Conservation (phyloP, 2,888 invertebrate species). For the Lutraria lutraria region DNA sequence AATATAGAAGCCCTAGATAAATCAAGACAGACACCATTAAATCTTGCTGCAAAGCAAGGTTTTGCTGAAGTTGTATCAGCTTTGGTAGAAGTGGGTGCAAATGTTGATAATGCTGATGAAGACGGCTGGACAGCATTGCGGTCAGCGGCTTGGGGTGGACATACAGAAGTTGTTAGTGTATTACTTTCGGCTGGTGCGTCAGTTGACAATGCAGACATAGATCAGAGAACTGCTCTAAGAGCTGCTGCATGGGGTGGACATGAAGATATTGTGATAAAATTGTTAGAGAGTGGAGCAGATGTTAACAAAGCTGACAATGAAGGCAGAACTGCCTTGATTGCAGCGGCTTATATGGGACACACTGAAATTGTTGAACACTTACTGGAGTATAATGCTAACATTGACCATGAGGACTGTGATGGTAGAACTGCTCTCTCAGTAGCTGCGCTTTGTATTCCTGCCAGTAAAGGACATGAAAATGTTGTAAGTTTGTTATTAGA, state of each 20-base stretch:
- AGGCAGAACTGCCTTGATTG: conserved; percentile 88
- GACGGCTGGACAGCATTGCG: conserved; percentile 88
- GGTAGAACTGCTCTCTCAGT: conserved; percentile 95
- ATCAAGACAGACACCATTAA: conserved; percentile 94
- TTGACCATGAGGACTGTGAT: conserved; percentile 93
- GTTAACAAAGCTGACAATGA: conserved; percentile 88
- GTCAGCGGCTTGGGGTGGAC: conserved; percentile 98
- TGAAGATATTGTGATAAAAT: conserved; percentile 88
- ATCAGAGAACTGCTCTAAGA: conserved; percentile 94
- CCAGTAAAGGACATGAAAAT: conserved; percentile 87
- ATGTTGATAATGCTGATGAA: conserved; percentile 87
- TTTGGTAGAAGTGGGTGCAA: conserved; percentile 85
- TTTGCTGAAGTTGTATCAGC: conserved; percentile 87
- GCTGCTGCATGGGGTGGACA: conserved; percentile 91
- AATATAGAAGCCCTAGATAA: conserved; percentile 90
- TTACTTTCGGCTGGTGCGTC: conserved; percentile 90
- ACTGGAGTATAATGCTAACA: conserved; percentile 88
- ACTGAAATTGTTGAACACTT: conserved; percentile 85
- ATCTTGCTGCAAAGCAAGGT: conserved; percentile 89
- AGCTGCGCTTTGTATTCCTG: conserved; percentile 85
- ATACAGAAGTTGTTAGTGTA: conserved; percentile 88
- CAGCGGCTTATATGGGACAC: conserved; percentile 93
- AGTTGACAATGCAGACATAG: conserved; percentile 87
- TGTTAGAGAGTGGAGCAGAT: conserved; percentile 89
- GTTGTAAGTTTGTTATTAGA: conserved; percentile 85